Percentiles rank a stretch among this genome's conserved stretches.
phyloP scores from a whole-genome alignment of 2,888 invertebrate genomes.

The Chymomyza caudatula region DNA sequence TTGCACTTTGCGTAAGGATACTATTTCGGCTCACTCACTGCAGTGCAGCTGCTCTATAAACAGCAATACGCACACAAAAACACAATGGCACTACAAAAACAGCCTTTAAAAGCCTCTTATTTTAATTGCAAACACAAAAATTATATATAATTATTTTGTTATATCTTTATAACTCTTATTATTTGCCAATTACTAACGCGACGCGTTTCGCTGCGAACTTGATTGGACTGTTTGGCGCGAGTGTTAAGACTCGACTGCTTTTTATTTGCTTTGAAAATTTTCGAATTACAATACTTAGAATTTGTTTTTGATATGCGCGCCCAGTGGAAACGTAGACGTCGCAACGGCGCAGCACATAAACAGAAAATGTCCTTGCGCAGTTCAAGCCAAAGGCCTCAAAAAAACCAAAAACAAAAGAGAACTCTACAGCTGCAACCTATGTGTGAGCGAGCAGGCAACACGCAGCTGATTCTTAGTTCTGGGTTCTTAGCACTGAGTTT shows the following conservation, averaged over 20 bases:
- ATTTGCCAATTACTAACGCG: conserved; percentile 13
- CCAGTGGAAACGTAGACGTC: conserved; percentile 41
- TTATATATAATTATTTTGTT: background rate
- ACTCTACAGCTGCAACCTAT: too few relatives aligned
- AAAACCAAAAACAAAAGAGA: conserved; percentile 9
- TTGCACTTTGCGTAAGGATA: conserved; percentile 51
- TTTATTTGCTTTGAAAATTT: conserved; percentile 69
- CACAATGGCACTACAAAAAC: too few relatives aligned
- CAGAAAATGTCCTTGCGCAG: conserved; percentile 76
- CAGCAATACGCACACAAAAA: background rate
- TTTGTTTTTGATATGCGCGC: conserved; percentile 57
- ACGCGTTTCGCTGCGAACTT: conserved; percentile 33
- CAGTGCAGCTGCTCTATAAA: background rate
- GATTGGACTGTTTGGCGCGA: conserved; percentile 55
- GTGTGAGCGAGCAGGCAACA: too few relatives aligned
- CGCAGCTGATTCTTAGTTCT: conserved; percentile 2
- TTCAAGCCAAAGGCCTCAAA: conserved; percentile 46
- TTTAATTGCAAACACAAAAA: background rate
- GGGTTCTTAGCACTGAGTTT: background rate
- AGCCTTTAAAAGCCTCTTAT: background rate
- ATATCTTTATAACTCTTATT: background rate
- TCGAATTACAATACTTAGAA: conserved; percentile 75
- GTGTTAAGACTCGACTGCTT: conserved; percentile 74
- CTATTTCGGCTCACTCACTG: background rate
- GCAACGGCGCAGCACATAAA: conserved; percentile 37